Percentiles rank a stretch among this genome's conserved stretches.
These are phyloP conservation scores for Octonoba sinensis DNA, from an alignment of 2,888 invertebrate genomes.

Conservation along the genomic window DNA sequence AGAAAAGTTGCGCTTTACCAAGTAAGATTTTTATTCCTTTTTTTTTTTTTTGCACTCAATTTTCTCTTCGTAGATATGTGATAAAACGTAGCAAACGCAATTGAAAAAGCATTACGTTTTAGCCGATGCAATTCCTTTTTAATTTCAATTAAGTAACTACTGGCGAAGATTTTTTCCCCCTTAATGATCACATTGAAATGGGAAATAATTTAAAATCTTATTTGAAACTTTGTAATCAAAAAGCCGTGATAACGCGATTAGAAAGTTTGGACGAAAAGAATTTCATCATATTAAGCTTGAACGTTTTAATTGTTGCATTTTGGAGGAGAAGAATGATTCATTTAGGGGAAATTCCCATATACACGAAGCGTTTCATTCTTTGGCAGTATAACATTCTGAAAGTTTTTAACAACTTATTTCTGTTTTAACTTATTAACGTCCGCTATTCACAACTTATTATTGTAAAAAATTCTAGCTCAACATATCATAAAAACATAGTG, in stretches of 20 bases:
- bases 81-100: slow-evolving; percentile 7
- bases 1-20: neutral
- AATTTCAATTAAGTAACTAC: slow-evolving; percentile 1
- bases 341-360: slow-evolving; percentile 11
- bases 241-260: slow-evolving; percentile 47
- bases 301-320: slow-evolving; percentile 44
- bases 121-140: slow-evolving; percentile 1
- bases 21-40: neutral
- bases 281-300: slow-evolving; percentile 36
- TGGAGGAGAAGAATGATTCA: neutral
- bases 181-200: slow-evolving; percentile 3
- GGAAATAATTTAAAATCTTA: slow-evolving; percentile 49
- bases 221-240: slow-evolving; percentile 51
- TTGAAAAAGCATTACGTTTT: slow-evolving; percentile 11
- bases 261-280: slow-evolving; percentile 33
- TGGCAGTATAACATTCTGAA: too few relatives aligned
- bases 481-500: too few relatives aligned
- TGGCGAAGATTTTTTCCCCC: too few relatives aligned
- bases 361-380: too few relatives aligned
- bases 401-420: too few relatives aligned
- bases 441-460: too few relatives aligned
- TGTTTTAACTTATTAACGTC: too few relatives aligned
- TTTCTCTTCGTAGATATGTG: neutral
- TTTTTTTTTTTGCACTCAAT: neutral
- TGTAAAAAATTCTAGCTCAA: too few relatives aligned